phyloP scores from a whole-genome alignment of 2,797 vertebrate genomes.

The Pitangus sulphuratus region DNA sequence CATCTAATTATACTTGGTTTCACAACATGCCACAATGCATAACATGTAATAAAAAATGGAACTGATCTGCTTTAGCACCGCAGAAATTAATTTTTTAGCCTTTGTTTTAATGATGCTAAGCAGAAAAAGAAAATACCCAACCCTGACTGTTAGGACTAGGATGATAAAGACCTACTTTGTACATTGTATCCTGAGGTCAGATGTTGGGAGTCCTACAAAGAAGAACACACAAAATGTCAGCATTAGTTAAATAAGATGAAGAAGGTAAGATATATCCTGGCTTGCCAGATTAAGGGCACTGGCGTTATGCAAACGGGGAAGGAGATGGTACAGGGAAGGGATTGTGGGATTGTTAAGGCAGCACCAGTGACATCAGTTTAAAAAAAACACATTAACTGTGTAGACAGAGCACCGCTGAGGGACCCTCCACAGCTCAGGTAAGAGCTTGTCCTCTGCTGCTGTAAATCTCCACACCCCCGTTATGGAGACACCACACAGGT shows the following conservation, averaged over 20 bases:
- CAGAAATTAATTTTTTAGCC: conserved; percentile 54
- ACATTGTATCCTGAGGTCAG: conserved; percentile 91
- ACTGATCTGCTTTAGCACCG: conserved; percentile 41
- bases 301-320: background rate
- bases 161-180: conserved; percentile 89
- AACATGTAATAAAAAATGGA: conserved; percentile 63
- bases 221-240: conserved; percentile 73
- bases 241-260: conserved; percentile 59
- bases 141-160: conserved; percentile 22
- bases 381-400: conserved; percentile 12
- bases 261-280: conserved; percentile 18
- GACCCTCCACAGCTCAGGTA: background rate
- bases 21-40: conserved; percentile 66
- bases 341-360: background rate
- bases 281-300: background rate
- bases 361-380: background rate
- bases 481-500: background rate
- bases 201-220: conserved; percentile 90
- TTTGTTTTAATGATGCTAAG: conserved; percentile 44
- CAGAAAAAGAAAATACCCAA: background rate
- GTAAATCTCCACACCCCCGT: background rate
- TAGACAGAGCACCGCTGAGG: background rate
- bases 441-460: background rate
- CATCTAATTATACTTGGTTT: conserved; percentile 63
- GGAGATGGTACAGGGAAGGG: background rate